Evolutionary conservation across 1,140 invertebrate genomes (phyloP).

Genomic region (Drosophila nebulosa): DNA sequence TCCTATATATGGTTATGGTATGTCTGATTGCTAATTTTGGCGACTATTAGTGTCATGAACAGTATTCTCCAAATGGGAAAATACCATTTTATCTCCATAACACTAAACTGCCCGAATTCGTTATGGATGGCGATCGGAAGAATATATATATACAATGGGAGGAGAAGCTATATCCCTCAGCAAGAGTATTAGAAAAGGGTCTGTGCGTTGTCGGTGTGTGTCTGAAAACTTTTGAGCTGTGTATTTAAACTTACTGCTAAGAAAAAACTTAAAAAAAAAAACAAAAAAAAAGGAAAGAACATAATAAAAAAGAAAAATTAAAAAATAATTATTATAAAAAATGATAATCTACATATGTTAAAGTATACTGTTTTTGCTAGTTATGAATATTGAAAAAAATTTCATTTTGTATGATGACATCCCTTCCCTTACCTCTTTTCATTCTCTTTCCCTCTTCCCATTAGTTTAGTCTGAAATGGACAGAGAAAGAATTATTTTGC

Average conservation of each 20-base stretch:
- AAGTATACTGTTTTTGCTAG: neutral
- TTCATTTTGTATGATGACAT: neutral
- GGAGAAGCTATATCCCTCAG: too few species aligned
- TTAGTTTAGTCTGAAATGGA: neutral
- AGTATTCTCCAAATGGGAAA: too few species aligned
- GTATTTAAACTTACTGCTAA: neutral
- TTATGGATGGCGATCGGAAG: neutral
- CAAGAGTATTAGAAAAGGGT: too few species aligned
- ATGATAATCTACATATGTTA: neutral
- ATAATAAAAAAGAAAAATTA: neutral
- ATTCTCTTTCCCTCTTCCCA: neutral
- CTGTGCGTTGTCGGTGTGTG: neutral
- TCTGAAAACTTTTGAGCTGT: neutral
- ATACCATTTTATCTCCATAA: too few species aligned
- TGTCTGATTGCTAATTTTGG: too few species aligned
- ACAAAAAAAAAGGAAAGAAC: too few species aligned
- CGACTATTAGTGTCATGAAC: too few species aligned
- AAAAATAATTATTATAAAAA: neutral
- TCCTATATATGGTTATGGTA: too few species aligned
- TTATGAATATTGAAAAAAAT: neutral
- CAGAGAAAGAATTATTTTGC: neutral
- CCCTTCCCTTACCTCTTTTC: too few species aligned
- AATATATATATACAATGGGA: neutral
- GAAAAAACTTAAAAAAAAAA: neutral
- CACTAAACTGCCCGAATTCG: neutral